Percentiles rank a stretch among this genome's conserved stretches.
phyloP scores from a whole-genome alignment of 2,797 vertebrate genomes.

The Xenops minutus region DNA sequence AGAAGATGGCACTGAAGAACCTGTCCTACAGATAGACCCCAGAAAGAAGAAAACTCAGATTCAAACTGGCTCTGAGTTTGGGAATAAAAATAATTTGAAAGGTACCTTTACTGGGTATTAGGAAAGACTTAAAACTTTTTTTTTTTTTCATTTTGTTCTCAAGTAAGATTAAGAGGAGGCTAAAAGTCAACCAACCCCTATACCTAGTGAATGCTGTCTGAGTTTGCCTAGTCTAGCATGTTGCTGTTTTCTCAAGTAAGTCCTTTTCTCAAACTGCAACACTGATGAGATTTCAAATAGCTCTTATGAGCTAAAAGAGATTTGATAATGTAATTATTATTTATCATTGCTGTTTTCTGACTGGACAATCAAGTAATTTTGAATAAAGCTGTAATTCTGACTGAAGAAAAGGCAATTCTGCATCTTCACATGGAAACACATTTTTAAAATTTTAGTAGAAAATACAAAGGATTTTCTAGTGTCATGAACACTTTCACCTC shows the following conservation, averaged over 20 bases:
- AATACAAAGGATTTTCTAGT: neutral
- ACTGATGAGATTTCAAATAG: neutral
- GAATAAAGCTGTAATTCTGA: neutral
- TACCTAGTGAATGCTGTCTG: neutral
- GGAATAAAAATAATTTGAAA: neutral
- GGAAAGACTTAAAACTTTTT: neutral
- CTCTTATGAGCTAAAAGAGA: neutral
- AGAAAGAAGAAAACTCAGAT: neutral
- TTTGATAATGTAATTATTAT: neutral
- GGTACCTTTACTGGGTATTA: neutral
- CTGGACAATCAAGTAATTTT: neutral
- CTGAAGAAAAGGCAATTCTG: neutral
- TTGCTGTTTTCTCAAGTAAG: neutral
- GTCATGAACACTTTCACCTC: neutral
- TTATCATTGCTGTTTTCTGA: neutral
- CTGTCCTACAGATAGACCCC: neutral
- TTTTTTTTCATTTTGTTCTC: neutral
- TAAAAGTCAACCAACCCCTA: neutral
- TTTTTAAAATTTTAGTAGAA: neutral
- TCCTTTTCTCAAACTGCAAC: neutral
- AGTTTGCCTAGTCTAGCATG: neutral
- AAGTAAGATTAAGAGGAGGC: neutral
- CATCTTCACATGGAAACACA: fast-evolving
- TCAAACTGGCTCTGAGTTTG: neutral
- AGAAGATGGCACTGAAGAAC: neutral